Evolutionary conservation across 2,888 invertebrate species (phyloP), one percentile per base, ranked within the genome.

Genomic region (Aspidapion aeneum): DNA sequence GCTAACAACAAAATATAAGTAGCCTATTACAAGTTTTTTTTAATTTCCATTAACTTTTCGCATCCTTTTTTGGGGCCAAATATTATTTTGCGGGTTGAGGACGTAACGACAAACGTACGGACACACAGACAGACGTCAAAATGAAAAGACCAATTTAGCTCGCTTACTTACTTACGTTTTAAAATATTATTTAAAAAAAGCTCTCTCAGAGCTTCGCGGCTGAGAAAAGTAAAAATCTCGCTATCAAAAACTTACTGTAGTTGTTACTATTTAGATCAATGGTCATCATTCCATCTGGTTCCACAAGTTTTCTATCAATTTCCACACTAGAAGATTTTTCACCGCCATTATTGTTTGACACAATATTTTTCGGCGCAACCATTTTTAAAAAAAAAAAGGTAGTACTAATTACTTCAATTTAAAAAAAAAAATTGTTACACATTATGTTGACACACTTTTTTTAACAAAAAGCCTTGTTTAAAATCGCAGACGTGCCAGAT

Each of bases 201-300:
- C n/a, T n/a, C n/a, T n/a, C n/a, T n/a, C n/a, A n/a, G n/a, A n/a
- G n/a, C n/a, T n/a, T n/a, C n/a, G n/a, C n/a, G n/a, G n/a, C n/a
- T n/a, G n/a, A n/a, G n/a, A n/a, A n/a, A n/a, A n/a, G n/a, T n/a
- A n/a, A n/a, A n/a, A n/a, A n/a, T n/a, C n/a, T n/a, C n/a, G n/a
- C n/a, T n/a, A n/a, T n/a, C n/a, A n/a, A n/a, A 3, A 16, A 20
- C 2, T 50, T 21, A 48, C 48, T 52, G 54, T 63, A 62, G 20
- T 67, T 63, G 50, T 57, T 63, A 49, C 69, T 71, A 63, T 74
- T 72, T 58, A 78, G 65, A 65, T 78, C 77, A 59, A 78, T 73
- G 17, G 74, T 75, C 12, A 74, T 74, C 76, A 78, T 75, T 16
- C 74, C 76, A 58, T 75, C 75, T 12, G 78, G 78, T 70, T 78